Conservation (phyloP, 2,113 vertebrate genomes). For the Planiliza haematocheilus region DNA sequence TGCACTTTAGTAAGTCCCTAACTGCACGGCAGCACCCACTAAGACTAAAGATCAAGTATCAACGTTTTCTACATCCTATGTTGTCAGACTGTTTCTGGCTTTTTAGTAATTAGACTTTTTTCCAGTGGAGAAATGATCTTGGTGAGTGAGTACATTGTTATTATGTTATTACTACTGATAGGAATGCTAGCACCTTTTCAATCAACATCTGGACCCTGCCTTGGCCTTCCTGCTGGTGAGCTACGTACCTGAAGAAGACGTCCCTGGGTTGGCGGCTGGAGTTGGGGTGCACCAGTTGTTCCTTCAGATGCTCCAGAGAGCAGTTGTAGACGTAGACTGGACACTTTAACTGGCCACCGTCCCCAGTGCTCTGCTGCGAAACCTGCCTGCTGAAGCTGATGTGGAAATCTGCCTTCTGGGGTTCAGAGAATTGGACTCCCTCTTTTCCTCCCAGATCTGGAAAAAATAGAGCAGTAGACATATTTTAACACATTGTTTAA, state of each 20-base stretch:
- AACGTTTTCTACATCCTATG: too few relatives aligned
- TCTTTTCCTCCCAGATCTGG: constrained; percentile 80
- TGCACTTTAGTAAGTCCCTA: too few relatives aligned
- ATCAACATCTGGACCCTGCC: too few relatives aligned
- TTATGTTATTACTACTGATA: background rate
- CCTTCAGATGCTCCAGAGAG: constrained; percentile 89
- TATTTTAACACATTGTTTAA: background rate
- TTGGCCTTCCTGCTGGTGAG: background rate
- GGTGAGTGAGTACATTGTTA: background rate
- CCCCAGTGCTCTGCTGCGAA: constrained; percentile 84
- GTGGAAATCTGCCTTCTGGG: constrained; percentile 80
- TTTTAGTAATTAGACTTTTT: too few relatives aligned
- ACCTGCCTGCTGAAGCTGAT: constrained; percentile 84
- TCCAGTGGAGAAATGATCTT: too few relatives aligned
- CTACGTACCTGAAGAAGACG: constrained; percentile 90
- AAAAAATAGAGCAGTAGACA: background rate
- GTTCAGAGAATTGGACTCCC: constrained; percentile 82
- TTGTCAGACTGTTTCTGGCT: too few relatives aligned
- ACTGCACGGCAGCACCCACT: too few relatives aligned
- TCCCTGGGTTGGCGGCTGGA: constrained; percentile 85
- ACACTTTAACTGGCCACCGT: constrained; percentile 85
- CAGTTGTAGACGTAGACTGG: constrained; percentile 96
- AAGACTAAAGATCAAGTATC: too few relatives aligned
- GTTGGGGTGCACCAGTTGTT: constrained; percentile 89
- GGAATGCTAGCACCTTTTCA: background rate